phyloP scores from a whole-genome alignment of 2,113 vertebrate genomes.

The Pseudorectes ferrugineus region DNA sequence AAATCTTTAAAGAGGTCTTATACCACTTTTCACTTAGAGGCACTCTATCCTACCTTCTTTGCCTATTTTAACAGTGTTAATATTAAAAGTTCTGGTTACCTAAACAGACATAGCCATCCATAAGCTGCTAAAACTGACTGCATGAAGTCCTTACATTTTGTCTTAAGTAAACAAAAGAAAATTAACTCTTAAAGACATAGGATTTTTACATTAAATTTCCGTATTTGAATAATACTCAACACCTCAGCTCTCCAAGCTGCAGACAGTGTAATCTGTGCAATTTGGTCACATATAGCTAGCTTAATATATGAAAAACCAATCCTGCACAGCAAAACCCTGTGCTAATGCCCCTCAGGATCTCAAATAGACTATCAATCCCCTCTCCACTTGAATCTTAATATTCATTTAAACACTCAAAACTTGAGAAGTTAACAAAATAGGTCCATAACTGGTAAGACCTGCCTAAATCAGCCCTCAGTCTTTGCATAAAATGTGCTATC shows the following conservation, averaged over 20 bases:
- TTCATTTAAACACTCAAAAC: neutral
- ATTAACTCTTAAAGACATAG: neutral
- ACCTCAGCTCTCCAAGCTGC: accelerated
- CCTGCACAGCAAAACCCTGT: neutral
- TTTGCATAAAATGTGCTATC: neutral
- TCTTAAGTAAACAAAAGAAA: neutral
- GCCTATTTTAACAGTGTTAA: neutral
- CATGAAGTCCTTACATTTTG: neutral
- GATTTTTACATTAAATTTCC: neutral
- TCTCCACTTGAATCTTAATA: neutral
- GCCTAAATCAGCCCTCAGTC: neutral
- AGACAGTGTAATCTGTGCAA: accelerated
- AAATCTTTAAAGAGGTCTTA: neutral
- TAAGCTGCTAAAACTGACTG: neutral
- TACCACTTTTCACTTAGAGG: neutral
- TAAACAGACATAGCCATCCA: neutral
- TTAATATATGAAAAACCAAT: neutral
- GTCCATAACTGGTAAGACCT: neutral
- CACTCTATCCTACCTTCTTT: neutral
- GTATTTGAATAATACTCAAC: neutral
- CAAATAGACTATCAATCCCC: neutral
- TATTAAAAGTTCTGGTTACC: neutral
- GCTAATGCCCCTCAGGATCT: neutral
- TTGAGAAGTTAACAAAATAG: neutral
- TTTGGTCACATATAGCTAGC: neutral